Evolutionary conservation across 2,113 vertebrate species (phyloP), one percentile per base, ranked within the genome.

Genomic region (Hepsetus odoe): DNA sequence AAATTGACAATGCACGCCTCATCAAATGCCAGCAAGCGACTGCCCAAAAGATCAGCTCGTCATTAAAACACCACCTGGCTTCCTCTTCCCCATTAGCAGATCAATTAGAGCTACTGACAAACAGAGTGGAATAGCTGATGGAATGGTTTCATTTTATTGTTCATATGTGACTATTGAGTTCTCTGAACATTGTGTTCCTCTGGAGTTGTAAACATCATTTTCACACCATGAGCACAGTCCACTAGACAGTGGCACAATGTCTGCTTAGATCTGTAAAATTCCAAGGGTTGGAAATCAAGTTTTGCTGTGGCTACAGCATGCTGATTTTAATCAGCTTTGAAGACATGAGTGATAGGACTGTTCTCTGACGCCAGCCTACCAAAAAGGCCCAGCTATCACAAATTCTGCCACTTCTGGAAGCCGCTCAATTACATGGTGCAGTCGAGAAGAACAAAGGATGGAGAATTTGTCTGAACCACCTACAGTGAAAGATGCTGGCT

Each of bases 41-140:
- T 64, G 70, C 66, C 58, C 72, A 22, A 22, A 73, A 68, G 79
- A 74, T 78, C 65, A 55, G 61, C 68, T 71, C 59, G 18, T 77
- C 80, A 80, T 87, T 87, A 82, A 55, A 83, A 28, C 58, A 26
- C 77, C 74, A 81, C 77, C 80, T 79, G 77, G 70, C 61, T 46
- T 83, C 40, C 26, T 74, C 61, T 0, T 74, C 83, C 79, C 76
- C 79, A 67, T 38, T 70, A 51, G 67, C 59, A 11, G 26, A n/a
- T 67, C 77, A 80, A 76, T 83, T 80, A 83, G 30, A 76, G 30
- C 16, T n/a, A 65, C 56, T 24, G 16, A 24, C 14, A 74, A 79
- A 79, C 30, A 20, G 7, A 18, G 6, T 22, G 38, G 35, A 69
- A 35, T 4, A 49, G 70, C 40, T 24, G 0, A 4, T 55, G 51